Evolutionary conservation across 2,797 vertebrate genomes (phyloP), one percentile per base, ranked within the genome.

Genomic region (Nyctibius grandis): DNA sequence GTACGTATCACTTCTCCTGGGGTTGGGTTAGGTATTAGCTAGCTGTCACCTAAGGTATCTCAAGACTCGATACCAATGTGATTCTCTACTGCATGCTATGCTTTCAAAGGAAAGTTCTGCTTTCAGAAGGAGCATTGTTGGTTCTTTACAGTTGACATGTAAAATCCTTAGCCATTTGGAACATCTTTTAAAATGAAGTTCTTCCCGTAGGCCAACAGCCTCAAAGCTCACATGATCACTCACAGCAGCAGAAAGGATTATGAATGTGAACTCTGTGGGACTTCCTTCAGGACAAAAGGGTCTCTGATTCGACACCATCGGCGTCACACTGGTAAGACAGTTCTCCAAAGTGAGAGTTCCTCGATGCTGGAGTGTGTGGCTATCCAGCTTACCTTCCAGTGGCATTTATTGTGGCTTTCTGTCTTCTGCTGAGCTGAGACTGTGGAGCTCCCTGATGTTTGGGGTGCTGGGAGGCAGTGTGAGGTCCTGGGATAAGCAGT

Each of bases 191-290:
- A 75, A 63, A 42, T 36, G 9, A 47, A 73, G 12, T 64, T 81
- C 68, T 90, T 75, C n/a, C 61, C 38, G 3, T 91, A 99, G 99
- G 98, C 98, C 73, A 99, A 99, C 97, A 99, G 99, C 96, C 98
- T 99, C 91, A 99, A 99, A 96, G 99, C 99, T 76, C 99, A 99
- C 93, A 98, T 99, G 98, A 99, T 99, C 97, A 99, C 99, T 15
- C 99, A 99, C 97, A 99, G 98, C 87, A 99, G 99, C 94, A 98
- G 98, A 82, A 99, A 99, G 98, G 99, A 99, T 97, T 99, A 99
- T n/a, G 98, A 98, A 51, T 99, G 99, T 95, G 98, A 98, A 29
- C 97, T 99, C 14, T 99, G 99, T 68, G 98, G 97, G 16, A 99
- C 98, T 11, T 98, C 99, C 31, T 99, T 99, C 96, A 98, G 99